These are phyloP conservation scores for Antheraea yamamai DNA, from an alignment of 2,888 invertebrate genomes.

Conservation along the genomic window DNA sequence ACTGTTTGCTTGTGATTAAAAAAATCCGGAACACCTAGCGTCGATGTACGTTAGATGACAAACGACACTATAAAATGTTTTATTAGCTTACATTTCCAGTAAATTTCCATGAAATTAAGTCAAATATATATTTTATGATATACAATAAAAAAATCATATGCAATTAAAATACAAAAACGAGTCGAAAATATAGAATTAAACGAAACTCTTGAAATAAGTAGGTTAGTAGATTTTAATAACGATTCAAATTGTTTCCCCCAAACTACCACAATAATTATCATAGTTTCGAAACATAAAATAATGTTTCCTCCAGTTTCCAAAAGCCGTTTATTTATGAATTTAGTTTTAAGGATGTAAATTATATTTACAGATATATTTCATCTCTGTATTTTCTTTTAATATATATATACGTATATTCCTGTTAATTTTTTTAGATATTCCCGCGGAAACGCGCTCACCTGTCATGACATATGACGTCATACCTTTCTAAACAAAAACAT, in stretches of 20 bases:
- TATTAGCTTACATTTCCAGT: constrained; percentile 15
- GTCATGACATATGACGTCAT: too few relatives aligned
- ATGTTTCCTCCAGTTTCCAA: too few relatives aligned
- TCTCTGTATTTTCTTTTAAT: too few relatives aligned
- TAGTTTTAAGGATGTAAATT: too few relatives aligned
- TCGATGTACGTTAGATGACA: neutral
- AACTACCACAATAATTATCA: neutral
- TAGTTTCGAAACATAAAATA: too few relatives aligned
- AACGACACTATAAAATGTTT: constrained; percentile 18
- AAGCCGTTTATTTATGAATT: too few relatives aligned
- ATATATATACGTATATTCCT: too few relatives aligned
- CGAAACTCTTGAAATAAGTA: constrained; percentile 5
- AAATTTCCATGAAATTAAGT: constrained; percentile 5
- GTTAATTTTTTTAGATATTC: too few relatives aligned
- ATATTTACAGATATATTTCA: too few relatives aligned
- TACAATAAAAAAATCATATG: constrained; percentile 11
- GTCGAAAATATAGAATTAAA: constrained; percentile 5
- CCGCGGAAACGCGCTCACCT: too few relatives aligned
- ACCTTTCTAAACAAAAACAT: too few relatives aligned
- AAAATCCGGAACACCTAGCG: constrained; percentile 6
- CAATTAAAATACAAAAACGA: constrained; percentile 3
- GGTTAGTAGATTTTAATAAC: constrained; percentile 11
- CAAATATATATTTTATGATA: constrained; percentile 17
- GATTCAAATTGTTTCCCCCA: neutral
- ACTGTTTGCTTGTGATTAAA: neutral